Evolutionary conservation across 2,888 invertebrate genomes (phyloP), one percentile per base, ranked within the genome.

Genomic region (Mythimna albipuncta): DNA sequence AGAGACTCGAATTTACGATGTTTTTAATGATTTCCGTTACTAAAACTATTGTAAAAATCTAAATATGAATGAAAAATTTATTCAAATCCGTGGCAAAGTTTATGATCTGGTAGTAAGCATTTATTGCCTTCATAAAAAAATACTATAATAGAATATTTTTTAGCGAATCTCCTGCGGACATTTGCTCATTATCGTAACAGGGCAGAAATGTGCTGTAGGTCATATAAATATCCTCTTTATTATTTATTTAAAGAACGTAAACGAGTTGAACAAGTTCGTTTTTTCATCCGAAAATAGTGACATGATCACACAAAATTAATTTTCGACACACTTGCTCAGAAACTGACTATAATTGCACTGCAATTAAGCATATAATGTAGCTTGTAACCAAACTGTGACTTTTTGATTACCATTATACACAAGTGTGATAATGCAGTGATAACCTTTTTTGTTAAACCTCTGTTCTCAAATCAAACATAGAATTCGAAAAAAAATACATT

Each of bases 1-100:
- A 47, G 9, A 44, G 50, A 71, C 11, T 54, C 9, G 16, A 67
- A 67, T 73, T 80, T 72, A 80, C 57, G 68, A 82, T 74, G 66
- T 69, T 79, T 75, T 77, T 59, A 32, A 66, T 64, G 35, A 62
- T 75, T 69, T 10, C 38, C 38, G 41, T 69, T 73, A 66, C 50
- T 79, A 80, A 77, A 79, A 80, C 68, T 13, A 79, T 78, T 83
- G 69, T 79, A 75, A 81, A 84, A 84, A 83, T 74, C 44, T 78
- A 78, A 79, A 72, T 80, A 72, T 78, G 69, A 77, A 86, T 85
- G 13, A 70, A 74, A 81, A 67, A 72, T 59, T 47, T 75, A 87
- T 87, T 85, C 69, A 79, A 82, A 84, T 86, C 41, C 70, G 55
- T 75, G 62, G 71, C 64, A 61, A 71, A 74, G 67, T 83, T 86